phyloP scores from a whole-genome alignment of 2,797 vertebrate species.

The Bradypodion ventrale region DNA sequence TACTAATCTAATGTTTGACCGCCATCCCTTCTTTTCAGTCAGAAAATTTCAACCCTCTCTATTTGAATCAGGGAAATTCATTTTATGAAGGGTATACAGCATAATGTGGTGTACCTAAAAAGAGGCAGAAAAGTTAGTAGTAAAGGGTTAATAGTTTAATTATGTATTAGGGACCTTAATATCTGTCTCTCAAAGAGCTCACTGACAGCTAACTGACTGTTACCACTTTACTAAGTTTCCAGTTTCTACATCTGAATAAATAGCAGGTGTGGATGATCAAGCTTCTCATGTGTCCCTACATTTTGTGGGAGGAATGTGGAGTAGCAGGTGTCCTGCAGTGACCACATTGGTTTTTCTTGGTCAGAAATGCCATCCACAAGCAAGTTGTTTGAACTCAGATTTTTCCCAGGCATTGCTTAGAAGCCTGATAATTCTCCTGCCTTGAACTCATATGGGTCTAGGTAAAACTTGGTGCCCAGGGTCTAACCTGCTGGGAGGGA shows the following conservation, averaged over 20 bases:
- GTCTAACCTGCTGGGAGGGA: constrained; percentile 21
- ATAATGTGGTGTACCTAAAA: not conserved
- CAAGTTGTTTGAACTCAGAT: not conserved
- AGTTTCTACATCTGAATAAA: not conserved
- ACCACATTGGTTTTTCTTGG: constrained; percentile 19
- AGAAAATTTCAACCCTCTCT: not conserved
- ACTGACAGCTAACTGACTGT: too few species aligned
- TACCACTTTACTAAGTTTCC: too few species aligned
- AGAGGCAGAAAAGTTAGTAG: not conserved
- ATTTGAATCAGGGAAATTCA: not conserved
- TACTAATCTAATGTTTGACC: not conserved
- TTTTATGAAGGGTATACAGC: not conserved
- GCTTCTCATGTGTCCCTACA: not conserved
- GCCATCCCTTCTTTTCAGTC: not conserved
- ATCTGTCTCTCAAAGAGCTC: too few species aligned
- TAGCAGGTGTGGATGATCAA: not conserved
- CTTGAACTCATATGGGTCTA: not conserved
- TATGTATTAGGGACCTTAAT: too few species aligned
- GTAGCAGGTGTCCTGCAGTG: not conserved
- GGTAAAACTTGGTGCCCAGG: not conserved
- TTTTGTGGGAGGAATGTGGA: constrained; percentile 12
- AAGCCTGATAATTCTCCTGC: not conserved
- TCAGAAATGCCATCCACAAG: not conserved
- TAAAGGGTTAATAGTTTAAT: too few species aligned
- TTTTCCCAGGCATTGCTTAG: constrained; percentile 29